Conservation (phyloP, 1,140 invertebrate genomes). For the Zaprionus lachaisei region DNA sequence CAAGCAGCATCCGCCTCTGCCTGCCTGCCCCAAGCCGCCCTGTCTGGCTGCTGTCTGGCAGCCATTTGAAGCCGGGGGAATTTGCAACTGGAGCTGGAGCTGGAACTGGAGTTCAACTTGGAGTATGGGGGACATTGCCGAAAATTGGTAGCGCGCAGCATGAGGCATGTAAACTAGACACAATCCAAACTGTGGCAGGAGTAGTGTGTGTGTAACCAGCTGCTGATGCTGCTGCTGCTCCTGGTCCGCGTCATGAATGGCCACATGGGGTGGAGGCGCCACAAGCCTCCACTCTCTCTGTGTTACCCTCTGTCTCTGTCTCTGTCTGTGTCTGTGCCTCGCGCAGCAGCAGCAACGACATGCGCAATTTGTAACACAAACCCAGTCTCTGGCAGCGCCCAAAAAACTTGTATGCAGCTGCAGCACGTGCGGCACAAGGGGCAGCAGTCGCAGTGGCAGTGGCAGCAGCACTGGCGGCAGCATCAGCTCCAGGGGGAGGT, state of each 20-base stretch:
- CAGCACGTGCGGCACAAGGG: conserved; percentile 4
- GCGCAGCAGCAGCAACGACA: conserved; percentile 71
- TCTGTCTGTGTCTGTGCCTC: conserved; percentile 25
- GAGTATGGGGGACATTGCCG: conserved; percentile 57
- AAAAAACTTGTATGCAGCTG: conserved; percentile 55
- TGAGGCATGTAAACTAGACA: conserved; percentile 37
- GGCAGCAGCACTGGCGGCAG: not conserved
- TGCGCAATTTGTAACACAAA: conserved; percentile 85
- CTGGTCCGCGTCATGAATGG: conserved; percentile 31
- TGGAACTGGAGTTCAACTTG: conserved; percentile 13
- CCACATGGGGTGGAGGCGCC: not conserved
- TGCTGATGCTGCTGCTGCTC: conserved; percentile 24
- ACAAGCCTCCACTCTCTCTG: not conserved
- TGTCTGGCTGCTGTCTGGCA: conserved; percentile 75
- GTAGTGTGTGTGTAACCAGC: conserved; percentile 40
- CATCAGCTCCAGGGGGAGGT: conserved; percentile 64
- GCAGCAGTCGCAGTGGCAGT: not conserved
- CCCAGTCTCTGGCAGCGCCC: conserved; percentile 82
- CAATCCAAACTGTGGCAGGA: conserved; percentile 23
- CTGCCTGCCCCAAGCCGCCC: conserved; percentile 62
- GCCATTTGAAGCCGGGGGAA: conserved; percentile 24
- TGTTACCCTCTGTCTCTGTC: conserved; percentile 12
- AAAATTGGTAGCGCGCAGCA: conserved; percentile 57
- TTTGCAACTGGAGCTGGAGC: conserved; percentile 31
- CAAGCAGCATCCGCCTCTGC: conserved; percentile 19